Base-by-base conservation (phyloP, 2,888 invertebrate genomes). In the Tortrix viridana region DNA sequence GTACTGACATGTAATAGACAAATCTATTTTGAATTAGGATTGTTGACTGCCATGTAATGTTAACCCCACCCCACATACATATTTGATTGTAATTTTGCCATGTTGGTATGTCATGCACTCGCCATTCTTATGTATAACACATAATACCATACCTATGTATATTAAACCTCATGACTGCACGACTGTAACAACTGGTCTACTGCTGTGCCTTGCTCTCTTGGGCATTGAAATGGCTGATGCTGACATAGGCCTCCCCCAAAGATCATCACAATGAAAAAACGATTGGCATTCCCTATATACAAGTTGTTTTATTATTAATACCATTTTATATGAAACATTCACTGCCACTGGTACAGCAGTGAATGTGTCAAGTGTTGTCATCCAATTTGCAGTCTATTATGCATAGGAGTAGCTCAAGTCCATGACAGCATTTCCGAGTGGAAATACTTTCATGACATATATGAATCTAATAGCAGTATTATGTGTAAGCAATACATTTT, bases 401-500 rank as follows among this genome's bases (percentile, higher is more conserved):
- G 22, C 43, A 62, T 26, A 41, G 37, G 47, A 55, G 60, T 57
- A 37, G 38, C 44, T 49, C 57, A 56, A 59, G 60, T 66, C 73
- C 74, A 78, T 74, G 75, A 75, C 73, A 76, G 16, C 67, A 66
- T 65, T 71, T 66, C 60, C 70, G 62, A 67, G 67, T 58, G 65
- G 66, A 70, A 74, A 71, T 71, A 74, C 71, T 67, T 72, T 79
- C 79, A 79, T 84, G 80, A 84, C 82, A 80, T 74, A 50, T 77
- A 77, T 74, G 69, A 78, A 79, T 82, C 75, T 76, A 75, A 80
- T 78, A 74, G 80, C 89, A 90, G 89, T 90, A 89, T 89, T 89
- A 87, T 77, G 69, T 84, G 73, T 86, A 89, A 89, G 89, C 89
- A 89, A 90, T 89, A 81, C 73, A 72, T 61, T 44, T 62, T 56